Base-by-base conservation (phyloP, 2,888 invertebrate genomes). In the Chaitophorus viminalis region DNA sequence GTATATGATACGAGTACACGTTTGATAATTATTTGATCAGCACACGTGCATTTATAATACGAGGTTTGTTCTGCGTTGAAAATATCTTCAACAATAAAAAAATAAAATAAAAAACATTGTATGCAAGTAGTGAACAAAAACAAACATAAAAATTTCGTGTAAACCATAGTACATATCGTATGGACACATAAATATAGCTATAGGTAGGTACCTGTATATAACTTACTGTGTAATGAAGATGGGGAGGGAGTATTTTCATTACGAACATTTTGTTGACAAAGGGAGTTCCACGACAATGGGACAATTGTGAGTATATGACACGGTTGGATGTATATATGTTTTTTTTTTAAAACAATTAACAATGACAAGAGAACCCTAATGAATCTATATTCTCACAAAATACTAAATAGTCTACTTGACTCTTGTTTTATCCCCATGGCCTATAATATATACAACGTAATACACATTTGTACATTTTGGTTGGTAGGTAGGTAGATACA, bases 341-440 rank as follows among this genome's bases (percentile, higher is more conserved):
- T 83, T 74, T 83, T 84, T 84, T 60, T n/a, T n/a, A n/a, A n/a
- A 76, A 84, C 83, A 84, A 84, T 84, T 76, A 76, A 83, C 60
- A 75, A 83, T 25, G 36, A 84, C 83, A 84, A 84, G 39, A 65
- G 75, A n/a, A 84, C 75, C n/a, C 60, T 84, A 84, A 84, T 84
- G 83, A 84, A 76, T 76, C 31, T 75, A 75, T 75, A 70, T 82
- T 52, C 52, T 52, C 14, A 70, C 81, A 25, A 82, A 82, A 82
- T 72, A 36, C 52, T 33, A 82, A 82, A 74, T 3, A 82, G 33
- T 74, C n/a, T 33, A 54, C 54, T 82, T 31, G 54, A 33, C 72
- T 82, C 33, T 82, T 82, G 72, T 82, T 72, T 74, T 72, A 52
- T 72, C 52, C 72, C 46, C 39, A 68, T 29, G 21, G 18, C 9